These are phyloP conservation scores for Pherbina coryleti DNA, from an alignment of 2,888 invertebrate species.

Conservation along the genomic window DNA sequence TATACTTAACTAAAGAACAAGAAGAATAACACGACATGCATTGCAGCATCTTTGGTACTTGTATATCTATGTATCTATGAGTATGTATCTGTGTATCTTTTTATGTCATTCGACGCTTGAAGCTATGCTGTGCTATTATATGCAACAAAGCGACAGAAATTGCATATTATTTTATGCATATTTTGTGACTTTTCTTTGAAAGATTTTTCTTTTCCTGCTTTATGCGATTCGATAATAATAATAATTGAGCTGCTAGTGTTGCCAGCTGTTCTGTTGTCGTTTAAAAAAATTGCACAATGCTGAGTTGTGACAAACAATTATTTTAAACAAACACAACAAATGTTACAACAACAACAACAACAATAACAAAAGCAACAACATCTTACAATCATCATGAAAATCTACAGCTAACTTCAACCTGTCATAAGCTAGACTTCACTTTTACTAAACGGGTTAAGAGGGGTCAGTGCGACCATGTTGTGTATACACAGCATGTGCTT, in stretches of 20 bases:
- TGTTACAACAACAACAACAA: constrained; percentile 1
- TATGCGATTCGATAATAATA: background rate
- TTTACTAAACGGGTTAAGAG: background rate
- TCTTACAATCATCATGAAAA: background rate
- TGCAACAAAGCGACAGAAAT: too few relatives aligned
- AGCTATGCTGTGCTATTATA: background rate
- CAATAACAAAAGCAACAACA: background rate
- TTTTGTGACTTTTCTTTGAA: background rate
- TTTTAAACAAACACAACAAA: background rate
- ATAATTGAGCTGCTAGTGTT: background rate
- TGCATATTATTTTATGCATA: background rate
- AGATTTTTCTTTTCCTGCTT: background rate
- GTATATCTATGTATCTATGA: background rate
- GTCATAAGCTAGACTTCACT: constrained; percentile 12
- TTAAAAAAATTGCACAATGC: background rate
- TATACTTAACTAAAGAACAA: too few relatives aligned
- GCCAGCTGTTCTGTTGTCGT: constrained; percentile 4
- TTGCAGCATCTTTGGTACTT: background rate
- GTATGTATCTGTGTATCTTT: background rate
- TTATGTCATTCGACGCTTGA: background rate
- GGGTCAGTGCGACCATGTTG: background rate
- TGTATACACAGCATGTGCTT: background rate
- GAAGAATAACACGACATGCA: background rate
- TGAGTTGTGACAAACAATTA: too few relatives aligned
- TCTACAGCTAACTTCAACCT: constrained; percentile 13